Evolutionary conservation across 1,140 invertebrate species (phyloP).

Genomic region (Saccostrea echinata): DNA sequence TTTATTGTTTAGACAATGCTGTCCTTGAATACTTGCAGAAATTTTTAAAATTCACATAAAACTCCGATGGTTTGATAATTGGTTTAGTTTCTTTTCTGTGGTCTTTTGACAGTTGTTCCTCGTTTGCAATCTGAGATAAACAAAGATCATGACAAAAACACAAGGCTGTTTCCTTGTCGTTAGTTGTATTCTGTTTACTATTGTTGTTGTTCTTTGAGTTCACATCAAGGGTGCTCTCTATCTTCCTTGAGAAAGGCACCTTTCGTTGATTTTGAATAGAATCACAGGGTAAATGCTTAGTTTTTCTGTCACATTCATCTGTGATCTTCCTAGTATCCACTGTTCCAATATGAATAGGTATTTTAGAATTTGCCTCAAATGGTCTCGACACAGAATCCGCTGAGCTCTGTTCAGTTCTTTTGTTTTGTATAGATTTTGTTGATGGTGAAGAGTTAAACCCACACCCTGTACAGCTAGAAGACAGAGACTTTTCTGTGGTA

Average conservation of each 20-base stretch:
- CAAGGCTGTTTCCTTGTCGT: not conserved
- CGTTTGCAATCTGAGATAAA: not conserved
- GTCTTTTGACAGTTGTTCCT: not conserved
- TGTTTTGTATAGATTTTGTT: not conserved
- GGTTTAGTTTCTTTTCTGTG: not conserved
- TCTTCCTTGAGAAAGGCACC: not conserved
- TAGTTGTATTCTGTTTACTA: not conserved
- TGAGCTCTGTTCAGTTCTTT: not conserved
- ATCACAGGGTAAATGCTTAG: not conserved
- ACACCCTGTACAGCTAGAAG: not conserved
- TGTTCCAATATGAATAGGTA: not conserved
- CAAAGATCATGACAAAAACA: not conserved
- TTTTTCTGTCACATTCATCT: not conserved
- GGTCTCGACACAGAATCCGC: not conserved
- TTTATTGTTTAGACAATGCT: not conserved
- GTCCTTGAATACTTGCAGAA: not conserved
- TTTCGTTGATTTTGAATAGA: not conserved
- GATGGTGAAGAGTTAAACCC: not conserved
- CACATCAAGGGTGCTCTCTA: not conserved
- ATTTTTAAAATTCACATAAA: not conserved
- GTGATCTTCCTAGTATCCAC: not conserved
- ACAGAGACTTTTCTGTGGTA: not conserved
- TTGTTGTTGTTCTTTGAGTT: not conserved
- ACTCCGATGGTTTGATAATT: not conserved
- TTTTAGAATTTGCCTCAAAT: not conserved